A percentile compares a stretch with the other conserved stretches of the same genome.
These are phyloP conservation scores for Toxotes lorentzi DNA, from an alignment of 2,797 vertebrate genomes.

Conservation along the genomic window DNA sequence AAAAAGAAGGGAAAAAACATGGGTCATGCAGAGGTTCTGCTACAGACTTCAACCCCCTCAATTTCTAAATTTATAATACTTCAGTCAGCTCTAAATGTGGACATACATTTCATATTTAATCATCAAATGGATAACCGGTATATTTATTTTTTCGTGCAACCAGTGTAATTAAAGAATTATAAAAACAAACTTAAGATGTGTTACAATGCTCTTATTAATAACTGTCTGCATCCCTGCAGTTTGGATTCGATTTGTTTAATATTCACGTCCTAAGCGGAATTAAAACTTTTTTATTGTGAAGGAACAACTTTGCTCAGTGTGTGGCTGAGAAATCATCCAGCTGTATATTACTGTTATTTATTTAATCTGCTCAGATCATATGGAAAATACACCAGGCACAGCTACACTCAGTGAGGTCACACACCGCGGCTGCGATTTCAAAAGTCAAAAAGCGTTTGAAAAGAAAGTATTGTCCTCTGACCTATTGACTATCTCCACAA, in stretches of 20 bases:
- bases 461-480: constrained; percentile 71
- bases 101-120: constrained; percentile 10
- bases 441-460: constrained; percentile 73
- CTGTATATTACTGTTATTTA: not conserved
- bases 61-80: constrained; percentile 38
- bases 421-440: constrained; percentile 58
- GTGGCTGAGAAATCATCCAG: not conserved
- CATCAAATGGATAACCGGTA: not conserved
- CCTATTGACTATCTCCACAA: constrained; percentile 57
- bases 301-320: constrained; percentile 12
- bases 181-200: too few species aligned
- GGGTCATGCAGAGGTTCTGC: constrained; percentile 36
- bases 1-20: constrained; percentile 41
- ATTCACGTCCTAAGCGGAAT: constrained; percentile 14
- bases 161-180: not conserved
- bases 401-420: constrained; percentile 38
- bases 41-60: constrained; percentile 31
- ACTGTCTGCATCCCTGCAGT: too few species aligned
- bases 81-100: not conserved
- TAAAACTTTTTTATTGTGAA: constrained; percentile 25
- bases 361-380: constrained; percentile 5
- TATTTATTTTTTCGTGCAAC: not conserved
- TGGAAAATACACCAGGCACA: constrained; percentile 7
- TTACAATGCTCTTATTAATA: not conserved
- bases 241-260: constrained; percentile 14